Base-by-base conservation (phyloP, 1,140 invertebrate species). In the Brachionus rubens region DNA sequence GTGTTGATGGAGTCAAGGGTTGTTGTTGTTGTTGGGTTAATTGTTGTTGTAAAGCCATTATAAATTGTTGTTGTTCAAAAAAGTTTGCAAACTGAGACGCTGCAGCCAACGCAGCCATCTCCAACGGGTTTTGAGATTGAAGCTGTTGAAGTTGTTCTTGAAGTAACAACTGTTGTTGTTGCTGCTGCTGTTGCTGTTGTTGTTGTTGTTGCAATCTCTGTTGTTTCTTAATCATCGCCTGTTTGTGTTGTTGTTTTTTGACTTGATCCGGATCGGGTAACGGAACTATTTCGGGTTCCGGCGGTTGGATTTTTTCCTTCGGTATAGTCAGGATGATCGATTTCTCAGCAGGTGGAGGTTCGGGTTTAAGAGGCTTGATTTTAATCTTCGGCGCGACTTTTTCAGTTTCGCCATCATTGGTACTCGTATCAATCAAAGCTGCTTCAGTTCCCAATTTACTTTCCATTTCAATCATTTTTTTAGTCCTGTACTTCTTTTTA, bases 31-130 rank as follows among this genome's bases (percentile, higher is more conserved):
- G 68, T 50, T 50, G 46, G n/a, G 33, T 40, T 19, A 50, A 36
- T 16, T 72, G 68, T 19, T 72, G 68, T 46, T 72, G 68, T 24
- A 72, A 10, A 24, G 68, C 68, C 10, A 54, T 10, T 33, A 72
- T 24, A 72, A 72, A 50, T 40, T 50, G 68, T 48, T 72, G 68
- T 21, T 72, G 46, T 1, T 72, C 59, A 24, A 65, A 65, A 65
- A 65, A 65, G 16, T 65, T 65, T 12, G 59, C 59, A 65, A 65
- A 65, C 21, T 65, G 59, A 3, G 54, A 59, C 1, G 59, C 59
- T 43, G 59, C 59, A 1, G 59, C 59, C 19, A 65, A 24, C 1
- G 59, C 59, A 4, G 59, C 59, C 30, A 59, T 59, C 16, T 59
- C 54, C 19, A 59, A 33, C 14, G 54, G 54, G 10, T 59, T 59